Conservation (phyloP, 2,113 vertebrate genomes). For the Theristicus caerulescens region DNA sequence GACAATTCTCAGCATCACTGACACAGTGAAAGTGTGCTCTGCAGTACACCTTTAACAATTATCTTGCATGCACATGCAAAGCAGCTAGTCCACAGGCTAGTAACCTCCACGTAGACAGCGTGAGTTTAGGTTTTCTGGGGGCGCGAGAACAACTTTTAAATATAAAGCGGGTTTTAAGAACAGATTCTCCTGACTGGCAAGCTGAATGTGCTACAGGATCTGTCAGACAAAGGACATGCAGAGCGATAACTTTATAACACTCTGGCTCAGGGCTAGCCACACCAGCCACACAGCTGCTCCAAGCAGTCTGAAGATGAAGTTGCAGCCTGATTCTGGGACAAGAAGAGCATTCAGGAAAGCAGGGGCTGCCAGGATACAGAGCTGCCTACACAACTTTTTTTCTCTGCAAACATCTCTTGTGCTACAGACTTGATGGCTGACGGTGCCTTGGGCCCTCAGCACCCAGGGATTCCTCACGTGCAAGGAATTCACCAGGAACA, state of each 20-base stretch:
- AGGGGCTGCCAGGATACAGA: background rate
- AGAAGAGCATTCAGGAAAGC: background rate
- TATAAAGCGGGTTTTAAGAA: background rate
- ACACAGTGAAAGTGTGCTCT: too few relatives aligned
- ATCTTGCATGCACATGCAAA: rapidly evolving
- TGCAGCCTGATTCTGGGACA: background rate
- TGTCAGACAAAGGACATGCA: background rate
- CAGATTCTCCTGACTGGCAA: background rate
- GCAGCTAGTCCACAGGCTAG: background rate
- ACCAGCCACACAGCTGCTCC: background rate
- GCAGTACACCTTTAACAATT: too few relatives aligned
- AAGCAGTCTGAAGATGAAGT: background rate
- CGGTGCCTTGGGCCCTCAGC: rapidly evolving
- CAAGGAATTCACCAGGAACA: background rate
- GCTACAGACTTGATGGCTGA: background rate
- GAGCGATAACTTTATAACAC: rapidly evolving
- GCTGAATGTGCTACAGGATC: background rate
- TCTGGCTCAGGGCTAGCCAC: background rate
- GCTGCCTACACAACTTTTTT: background rate
- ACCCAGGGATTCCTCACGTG: background rate
- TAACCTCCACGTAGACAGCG: background rate
- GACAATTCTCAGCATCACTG: background rate
- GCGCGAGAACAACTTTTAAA: background rate
- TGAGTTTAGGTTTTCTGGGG: background rate
- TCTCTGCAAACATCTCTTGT: background rate